Evolutionary conservation across 2,113 vertebrate genomes (phyloP).

Genomic region (Noturus placidus): DNA sequence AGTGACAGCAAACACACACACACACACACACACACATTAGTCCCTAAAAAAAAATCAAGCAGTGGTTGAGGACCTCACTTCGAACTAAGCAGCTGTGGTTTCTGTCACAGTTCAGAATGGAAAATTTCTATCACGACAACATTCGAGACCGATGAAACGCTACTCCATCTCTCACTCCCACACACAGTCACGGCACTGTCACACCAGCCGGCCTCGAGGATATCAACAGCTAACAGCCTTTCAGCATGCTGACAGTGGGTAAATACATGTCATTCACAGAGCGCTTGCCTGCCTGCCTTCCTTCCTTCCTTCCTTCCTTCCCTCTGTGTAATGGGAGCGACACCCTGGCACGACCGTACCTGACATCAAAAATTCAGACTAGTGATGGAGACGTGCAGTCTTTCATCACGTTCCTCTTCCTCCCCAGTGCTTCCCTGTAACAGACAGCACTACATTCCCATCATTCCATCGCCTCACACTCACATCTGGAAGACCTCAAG

Average conservation of each 20-base stretch:
- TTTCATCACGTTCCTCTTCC: slow-evolving; percentile 51
- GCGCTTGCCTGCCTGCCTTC: neutral
- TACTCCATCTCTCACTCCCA: slow-evolving; percentile 1
- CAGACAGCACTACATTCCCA: slow-evolving; percentile 68
- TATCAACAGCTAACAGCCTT: slow-evolving; percentile 23
- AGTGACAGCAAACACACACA: neutral
- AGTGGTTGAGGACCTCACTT: neutral
- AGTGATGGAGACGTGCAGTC: slow-evolving; percentile 56
- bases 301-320: neutral
- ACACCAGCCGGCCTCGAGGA: neutral
- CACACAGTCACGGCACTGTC: neutral
- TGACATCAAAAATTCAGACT: neutral
- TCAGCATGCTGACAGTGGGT: slow-evolving; percentile 29
- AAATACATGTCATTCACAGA: slow-evolving; percentile 36
- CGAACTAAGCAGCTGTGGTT: slow-evolving; percentile 39
- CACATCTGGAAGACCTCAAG: slow-evolving; percentile 23
- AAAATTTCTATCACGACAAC: slow-evolving; percentile 58
- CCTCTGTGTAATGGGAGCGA: neutral
- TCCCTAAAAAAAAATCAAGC: slow-evolving; percentile 19
- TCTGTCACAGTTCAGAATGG: slow-evolving; percentile 49
- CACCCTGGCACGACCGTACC: neutral
- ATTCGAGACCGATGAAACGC: slow-evolving; percentile 54
- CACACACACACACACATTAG: neutral
- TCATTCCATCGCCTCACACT: slow-evolving; percentile 67
- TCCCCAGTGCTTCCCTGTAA: slow-evolving; percentile 41